These are phyloP conservation scores for Phyllopteryx taeniolatus DNA, from an alignment of 2,113 vertebrate genomes.

Conservation along the genomic window DNA sequence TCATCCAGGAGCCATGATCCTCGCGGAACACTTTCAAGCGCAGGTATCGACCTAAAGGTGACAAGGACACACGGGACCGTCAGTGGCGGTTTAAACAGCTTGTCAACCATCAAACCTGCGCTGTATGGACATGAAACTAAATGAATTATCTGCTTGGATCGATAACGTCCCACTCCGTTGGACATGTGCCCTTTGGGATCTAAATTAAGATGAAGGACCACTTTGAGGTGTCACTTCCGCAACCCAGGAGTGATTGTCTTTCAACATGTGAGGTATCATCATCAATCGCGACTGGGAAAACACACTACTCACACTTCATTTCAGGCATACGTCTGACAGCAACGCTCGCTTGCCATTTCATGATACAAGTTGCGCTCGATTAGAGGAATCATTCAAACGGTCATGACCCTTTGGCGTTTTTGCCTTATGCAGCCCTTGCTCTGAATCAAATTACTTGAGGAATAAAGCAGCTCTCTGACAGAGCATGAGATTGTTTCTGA, in stretches of 20 bases:
- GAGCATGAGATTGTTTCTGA: conserved; percentile 67
- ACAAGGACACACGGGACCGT: conserved; percentile 44
- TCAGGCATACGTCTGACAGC: neutral
- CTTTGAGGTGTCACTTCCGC: conserved; percentile 25
- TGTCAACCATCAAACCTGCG: conserved; percentile 25
- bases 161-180: conserved; percentile 35
- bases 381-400: conserved; percentile 48
- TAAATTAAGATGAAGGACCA: conserved; percentile 52
- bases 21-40: conserved; percentile 97
- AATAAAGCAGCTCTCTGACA: conserved; percentile 45
- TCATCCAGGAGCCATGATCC: conserved; percentile 99
- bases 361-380: conserved; percentile 33
- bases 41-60: conserved; percentile 84
- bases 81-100: conserved; percentile 26
- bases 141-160: conserved; percentile 45
- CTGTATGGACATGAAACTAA: conserved; percentile 41
- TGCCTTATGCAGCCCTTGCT: conserved; percentile 33
- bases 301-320: neutral
- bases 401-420: conserved; percentile 47
- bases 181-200: conserved; percentile 35
- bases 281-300: conserved; percentile 1
- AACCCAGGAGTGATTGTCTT: conserved; percentile 19
- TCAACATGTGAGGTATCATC: neutral
- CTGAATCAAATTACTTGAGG: conserved; percentile 57
- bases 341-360: conserved; percentile 24